phyloP scores from a whole-genome alignment of 2,888 invertebrate genomes.

The Kryphioiulus occultus region DNA sequence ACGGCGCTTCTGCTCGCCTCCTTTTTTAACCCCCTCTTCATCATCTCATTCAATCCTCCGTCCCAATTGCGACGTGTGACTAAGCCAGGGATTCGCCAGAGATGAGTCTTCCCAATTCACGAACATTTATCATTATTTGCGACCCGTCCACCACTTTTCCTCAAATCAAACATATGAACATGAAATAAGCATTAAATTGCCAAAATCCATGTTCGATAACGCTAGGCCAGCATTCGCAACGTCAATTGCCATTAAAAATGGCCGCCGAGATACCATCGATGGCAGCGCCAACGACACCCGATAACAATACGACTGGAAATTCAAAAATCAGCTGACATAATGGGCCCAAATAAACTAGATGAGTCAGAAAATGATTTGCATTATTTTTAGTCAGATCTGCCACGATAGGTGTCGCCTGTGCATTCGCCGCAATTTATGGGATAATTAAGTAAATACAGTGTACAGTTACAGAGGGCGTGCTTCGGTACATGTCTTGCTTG shows the following conservation, averaged over 20 bases:
- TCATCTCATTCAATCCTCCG: slow-evolving; percentile 7
- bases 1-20: not conserved
- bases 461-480: too few species aligned
- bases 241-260: not conserved
- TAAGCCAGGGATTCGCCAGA: not conserved
- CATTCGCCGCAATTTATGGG: too few species aligned
- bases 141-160: not conserved
- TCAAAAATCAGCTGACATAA: not conserved
- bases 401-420: too few species aligned
- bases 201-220: slow-evolving; percentile 19
- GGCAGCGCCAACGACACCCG: not conserved
- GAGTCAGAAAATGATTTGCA: not conserved
- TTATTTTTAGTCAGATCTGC: not conserved
- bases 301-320: not conserved
- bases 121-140: slow-evolving; percentile 11
- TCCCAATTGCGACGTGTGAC: not conserved
- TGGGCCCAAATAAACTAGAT: not conserved
- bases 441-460: too few species aligned
- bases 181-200: slow-evolving; percentile 21
- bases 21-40: slow-evolving; percentile 42
- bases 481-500: too few species aligned
- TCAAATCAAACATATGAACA: not conserved
- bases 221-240: not conserved
- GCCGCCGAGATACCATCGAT: not conserved
- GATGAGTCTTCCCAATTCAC: not conserved